Percentiles rank a stretch among this genome's conserved stretches.
Conservation (phyloP, 1,140 invertebrate species). For the Hestina assimilis region DNA sequence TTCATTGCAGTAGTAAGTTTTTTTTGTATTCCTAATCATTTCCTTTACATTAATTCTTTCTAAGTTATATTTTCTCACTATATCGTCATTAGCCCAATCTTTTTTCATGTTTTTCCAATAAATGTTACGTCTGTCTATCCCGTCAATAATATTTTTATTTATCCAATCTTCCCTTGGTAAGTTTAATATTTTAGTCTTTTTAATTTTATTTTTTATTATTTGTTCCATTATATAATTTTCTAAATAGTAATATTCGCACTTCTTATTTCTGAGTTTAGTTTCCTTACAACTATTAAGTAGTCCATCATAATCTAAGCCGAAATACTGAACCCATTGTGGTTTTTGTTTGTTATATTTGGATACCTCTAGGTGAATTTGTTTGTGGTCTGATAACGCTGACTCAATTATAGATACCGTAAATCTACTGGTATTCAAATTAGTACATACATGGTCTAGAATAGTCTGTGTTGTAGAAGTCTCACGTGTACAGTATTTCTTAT, state of each 20-base stretch:
- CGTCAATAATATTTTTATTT: conserved; percentile 36
- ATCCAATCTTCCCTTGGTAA: conserved; percentile 35
- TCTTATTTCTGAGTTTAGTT: not conserved
- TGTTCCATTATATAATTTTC: conserved; percentile 13
- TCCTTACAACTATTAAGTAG: not conserved
- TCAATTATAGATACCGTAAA: conserved; percentile 28
- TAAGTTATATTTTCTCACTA: not conserved
- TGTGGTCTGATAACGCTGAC: too few relatives aligned
- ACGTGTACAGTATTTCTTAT: conserved; percentile 22
- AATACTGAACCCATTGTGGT: conserved; percentile 13
- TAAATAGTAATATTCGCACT: conserved; percentile 13
- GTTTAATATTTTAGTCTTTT: conserved; percentile 32
- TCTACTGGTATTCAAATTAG: conserved; percentile 26
- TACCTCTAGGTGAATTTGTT: conserved; percentile 31
- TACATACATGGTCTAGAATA: conserved; percentile 34
- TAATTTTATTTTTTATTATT: conserved; percentile 18
- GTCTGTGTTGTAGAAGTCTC: conserved; percentile 26
- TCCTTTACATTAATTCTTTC: not conserved
- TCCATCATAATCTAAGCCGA: conserved; percentile 24
- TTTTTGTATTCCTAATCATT: not conserved
- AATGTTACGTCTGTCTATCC: not conserved
- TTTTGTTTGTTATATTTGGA: not conserved
- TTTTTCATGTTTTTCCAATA: not conserved
- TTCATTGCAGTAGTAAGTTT: not conserved
- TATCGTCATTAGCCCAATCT: not conserved